Base-by-base conservation (phyloP, 2,888 invertebrate species). In the Oconnorella tubifera region DNA sequence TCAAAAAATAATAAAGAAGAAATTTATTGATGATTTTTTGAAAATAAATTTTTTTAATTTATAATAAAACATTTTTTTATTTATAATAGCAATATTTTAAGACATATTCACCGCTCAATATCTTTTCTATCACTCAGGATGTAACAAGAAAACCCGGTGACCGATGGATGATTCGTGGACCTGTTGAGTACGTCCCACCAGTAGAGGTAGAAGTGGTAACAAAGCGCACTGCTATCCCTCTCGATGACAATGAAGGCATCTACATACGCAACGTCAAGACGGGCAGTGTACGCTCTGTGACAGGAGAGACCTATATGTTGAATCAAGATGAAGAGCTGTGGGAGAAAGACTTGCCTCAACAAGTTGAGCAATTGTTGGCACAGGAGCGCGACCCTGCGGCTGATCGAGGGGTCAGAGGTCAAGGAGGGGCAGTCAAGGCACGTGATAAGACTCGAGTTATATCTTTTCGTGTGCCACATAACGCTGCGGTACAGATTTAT, bases 181-280 rank as follows among this genome's bases (percentile, higher is more conserved):
- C 84, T 1, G 72, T 70, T 28, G 84, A 85, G 69, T 84, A 84
- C 73, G 83, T 85, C 10, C 84, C 84, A 19, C 81, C 83, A 6
- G 83, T 83, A 23, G 82, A 84, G 74, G 83, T 84, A 3, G 83
- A 84, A 68, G 83, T 85, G 14, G 76, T 83, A 23, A 75, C 78
- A 65, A 77, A 80, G 70, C 72, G 83, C 58, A 74, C 76, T 33
- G 83, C 84, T 27, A 83, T 85, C 40, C 83, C 84, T 51, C 74
- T 85, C 51, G 84, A 85, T 73, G 83, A 83, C 66, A 84, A 83
- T 72, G 84, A 85, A 75, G 84, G 82, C 49, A 84, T 84, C 69
- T 84, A 84, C 72, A 83, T 85, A 49, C 69, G 84, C 28, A 82
- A 84, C 71, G 78, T 83, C 62, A 84, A 82, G 71, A 75, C 75